Evolutionary conservation across 2,113 vertebrate genomes (phyloP).

Genomic region (Vulpes lagopus): DNA sequence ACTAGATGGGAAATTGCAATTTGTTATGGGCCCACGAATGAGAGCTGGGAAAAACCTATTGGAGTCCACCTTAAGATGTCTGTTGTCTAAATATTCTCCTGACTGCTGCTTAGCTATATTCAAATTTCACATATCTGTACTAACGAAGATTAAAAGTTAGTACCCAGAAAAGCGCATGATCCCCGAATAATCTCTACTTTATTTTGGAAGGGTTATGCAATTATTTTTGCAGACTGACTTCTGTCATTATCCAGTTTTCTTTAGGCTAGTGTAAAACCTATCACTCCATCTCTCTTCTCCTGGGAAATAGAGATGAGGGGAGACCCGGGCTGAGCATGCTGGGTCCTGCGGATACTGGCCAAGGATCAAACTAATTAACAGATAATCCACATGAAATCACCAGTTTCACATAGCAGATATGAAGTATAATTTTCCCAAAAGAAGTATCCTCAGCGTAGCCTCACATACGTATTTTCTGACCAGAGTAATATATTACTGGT

Average conservation of each 20-base stretch:
- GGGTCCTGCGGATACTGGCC: neutral
- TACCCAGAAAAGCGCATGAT: neutral
- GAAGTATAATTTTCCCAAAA: conserved; percentile 20
- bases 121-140: neutral
- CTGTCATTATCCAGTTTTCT: neutral
- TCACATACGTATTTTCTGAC: conserved; percentile 19
- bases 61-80: neutral
- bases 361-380: conserved; percentile 17
- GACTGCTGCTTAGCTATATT: neutral
- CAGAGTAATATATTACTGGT: neutral
- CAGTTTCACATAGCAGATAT: neutral
- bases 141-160: neutral
- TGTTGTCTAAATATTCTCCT: neutral
- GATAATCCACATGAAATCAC: neutral
- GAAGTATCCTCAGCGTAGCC: neutral
- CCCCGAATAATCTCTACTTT: neutral
- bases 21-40: conserved; percentile 13
- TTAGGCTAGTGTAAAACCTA: neutral
- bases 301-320: neutral
- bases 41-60: neutral
- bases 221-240: neutral
- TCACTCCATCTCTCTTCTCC: neutral
- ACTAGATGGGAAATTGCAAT: neutral
- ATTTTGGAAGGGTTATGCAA: neutral
- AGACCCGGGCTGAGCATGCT: neutral